Conservation (phyloP, 2,888 invertebrate genomes). For the Pachliopta kotzebuea region DNA sequence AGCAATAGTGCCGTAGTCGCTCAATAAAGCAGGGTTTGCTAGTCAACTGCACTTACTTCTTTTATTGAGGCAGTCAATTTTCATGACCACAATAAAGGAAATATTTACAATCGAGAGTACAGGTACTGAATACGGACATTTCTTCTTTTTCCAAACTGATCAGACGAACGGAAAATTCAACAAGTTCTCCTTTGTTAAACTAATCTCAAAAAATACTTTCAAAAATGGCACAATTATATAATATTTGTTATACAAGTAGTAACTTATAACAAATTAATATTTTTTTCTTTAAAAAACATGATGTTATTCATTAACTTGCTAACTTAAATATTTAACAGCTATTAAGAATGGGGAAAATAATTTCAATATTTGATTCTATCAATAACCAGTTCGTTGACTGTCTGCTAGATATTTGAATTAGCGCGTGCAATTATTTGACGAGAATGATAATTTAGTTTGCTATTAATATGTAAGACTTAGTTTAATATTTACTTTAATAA, state of each 20-base stretch:
- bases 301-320: neutral
- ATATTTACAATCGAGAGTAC: constrained; percentile 13
- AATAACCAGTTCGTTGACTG: neutral
- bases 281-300: neutral
- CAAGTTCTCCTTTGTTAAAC: too few relatives aligned
- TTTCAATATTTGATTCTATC: constrained; percentile 4
- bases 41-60: constrained; percentile 50
- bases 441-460: constrained; percentile 1
- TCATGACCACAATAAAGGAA: constrained; percentile 30
- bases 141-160: neutral
- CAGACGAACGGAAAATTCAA: neutral
- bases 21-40: constrained; percentile 65
- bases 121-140: neutral
- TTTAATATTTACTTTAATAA: neutral
- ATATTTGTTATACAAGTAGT: too few relatives aligned
- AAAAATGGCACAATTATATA: too few relatives aligned
- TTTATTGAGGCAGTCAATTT: constrained; percentile 41
- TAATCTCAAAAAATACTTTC: too few relatives aligned
- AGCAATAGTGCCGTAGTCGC: constrained; percentile 54
- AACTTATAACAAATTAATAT: too few relatives aligned
- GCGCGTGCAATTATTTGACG: neutral
- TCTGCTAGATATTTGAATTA: neutral
- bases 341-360: constrained; percentile 1
- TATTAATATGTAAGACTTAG: neutral
- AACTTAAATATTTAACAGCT: neutral